Conservation (phyloP, 2,888 invertebrate genomes). For the Tethea ocularis region DNA sequence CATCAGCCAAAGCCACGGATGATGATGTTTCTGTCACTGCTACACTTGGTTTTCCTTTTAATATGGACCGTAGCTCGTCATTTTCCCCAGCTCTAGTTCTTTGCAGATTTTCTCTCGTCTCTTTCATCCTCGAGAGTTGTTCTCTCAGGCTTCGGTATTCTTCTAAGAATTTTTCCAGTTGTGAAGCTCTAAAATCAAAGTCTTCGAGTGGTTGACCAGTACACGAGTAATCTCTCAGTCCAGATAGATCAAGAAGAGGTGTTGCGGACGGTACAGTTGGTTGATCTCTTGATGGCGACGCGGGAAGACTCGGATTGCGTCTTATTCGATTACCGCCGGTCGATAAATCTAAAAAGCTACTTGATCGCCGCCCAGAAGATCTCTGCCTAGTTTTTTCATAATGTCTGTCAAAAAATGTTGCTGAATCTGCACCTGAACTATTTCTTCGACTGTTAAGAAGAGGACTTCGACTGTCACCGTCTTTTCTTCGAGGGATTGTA, state of each 20-base stretch:
- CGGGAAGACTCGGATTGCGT: slow-evolving; percentile 85
- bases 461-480: slow-evolving; percentile 89
- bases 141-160: slow-evolving; percentile 91
- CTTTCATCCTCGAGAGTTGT: slow-evolving; percentile 91
- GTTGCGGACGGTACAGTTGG: slow-evolving; percentile 81
- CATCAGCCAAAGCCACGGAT: slow-evolving; percentile 70
- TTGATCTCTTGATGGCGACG: slow-evolving; percentile 85
- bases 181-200: slow-evolving; percentile 91
- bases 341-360: slow-evolving; percentile 88
- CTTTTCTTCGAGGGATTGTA: slow-evolving; percentile 86
- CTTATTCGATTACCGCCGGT: slow-evolving; percentile 73
- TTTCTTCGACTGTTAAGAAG: slow-evolving; percentile 88
- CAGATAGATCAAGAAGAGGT: slow-evolving; percentile 85
- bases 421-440: slow-evolving; percentile 88
- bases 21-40: slow-evolving; percentile 78
- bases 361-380: slow-evolving; percentile 83
- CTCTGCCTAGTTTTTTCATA: slow-evolving; percentile 62
- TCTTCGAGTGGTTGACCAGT: slow-evolving; percentile 78
- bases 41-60: slow-evolving; percentile 83
- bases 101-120: slow-evolving; percentile 88
- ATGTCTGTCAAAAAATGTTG: slow-evolving; percentile 67
- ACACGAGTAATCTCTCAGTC: slow-evolving; percentile 78
- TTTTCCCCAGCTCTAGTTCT: slow-evolving; percentile 74
- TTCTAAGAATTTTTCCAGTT: slow-evolving; percentile 90
- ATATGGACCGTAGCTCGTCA: slow-evolving; percentile 79